phyloP scores from a whole-genome alignment of 2,888 invertebrate genomes.

The Zygothrica quintamaculata region DNA sequence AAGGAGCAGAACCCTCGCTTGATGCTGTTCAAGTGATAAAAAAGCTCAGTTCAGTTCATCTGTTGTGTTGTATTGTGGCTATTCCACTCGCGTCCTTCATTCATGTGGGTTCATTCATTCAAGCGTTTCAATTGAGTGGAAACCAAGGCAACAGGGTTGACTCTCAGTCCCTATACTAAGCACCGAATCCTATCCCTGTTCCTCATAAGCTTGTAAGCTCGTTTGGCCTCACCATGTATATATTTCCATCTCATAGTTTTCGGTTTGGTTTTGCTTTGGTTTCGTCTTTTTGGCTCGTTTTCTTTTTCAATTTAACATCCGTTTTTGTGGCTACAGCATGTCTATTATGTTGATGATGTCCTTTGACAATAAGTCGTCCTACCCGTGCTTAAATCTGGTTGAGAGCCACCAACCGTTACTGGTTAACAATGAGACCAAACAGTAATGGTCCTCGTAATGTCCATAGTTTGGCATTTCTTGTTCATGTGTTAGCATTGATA shows the following conservation, averaged over 20 bases:
- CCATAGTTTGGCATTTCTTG: conserved; percentile 55
- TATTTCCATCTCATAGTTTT: conserved; percentile 59
- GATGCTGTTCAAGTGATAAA: conserved; percentile 56
- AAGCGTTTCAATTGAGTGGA: conserved; percentile 77
- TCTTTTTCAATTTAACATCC: conserved; percentile 67
- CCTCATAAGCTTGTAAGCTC: conserved; percentile 69
- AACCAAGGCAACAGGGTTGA: conserved; percentile 48
- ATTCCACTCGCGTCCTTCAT: conserved; percentile 53
- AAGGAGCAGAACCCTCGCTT: conserved; percentile 24
- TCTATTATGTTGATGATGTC: conserved; percentile 75
- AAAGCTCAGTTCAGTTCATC: conserved; percentile 32
- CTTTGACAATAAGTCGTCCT: conserved; percentile 66
- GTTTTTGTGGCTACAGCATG: conserved; percentile 67
- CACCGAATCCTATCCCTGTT: conserved; percentile 20
- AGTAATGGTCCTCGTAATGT: conserved; percentile 40
- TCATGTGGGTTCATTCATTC: conserved; percentile 64
- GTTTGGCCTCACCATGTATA: conserved; percentile 58
- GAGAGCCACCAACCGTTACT: conserved; percentile 3
- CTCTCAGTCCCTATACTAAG: conserved; percentile 1
- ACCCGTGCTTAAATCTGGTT: too few relatives aligned
- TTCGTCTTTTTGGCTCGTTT: conserved; percentile 5
- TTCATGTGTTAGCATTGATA: conserved; percentile 41
- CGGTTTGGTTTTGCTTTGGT: conserved; percentile 28
- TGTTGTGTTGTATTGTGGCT: conserved; percentile 44
- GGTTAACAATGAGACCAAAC: conserved; percentile 22